These are phyloP conservation scores for Macquaria australasica DNA, from an alignment of 2,113 vertebrate species.

Conservation along the genomic window DNA sequence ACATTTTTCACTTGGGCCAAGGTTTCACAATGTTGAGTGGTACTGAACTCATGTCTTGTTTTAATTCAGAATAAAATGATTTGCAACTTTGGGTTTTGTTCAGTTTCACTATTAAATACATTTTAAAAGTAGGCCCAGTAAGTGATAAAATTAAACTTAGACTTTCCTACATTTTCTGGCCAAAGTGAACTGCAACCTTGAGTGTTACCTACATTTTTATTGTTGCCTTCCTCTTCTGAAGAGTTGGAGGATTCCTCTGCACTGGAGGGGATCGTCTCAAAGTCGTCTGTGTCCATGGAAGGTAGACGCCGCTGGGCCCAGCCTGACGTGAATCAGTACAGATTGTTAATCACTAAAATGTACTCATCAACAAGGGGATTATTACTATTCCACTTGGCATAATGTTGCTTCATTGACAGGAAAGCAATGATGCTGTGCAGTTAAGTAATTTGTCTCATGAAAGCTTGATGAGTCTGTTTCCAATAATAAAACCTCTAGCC, in stretches of 20 bases:
- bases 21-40: neutral
- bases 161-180: neutral
- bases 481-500: neutral
- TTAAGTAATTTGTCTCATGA: neutral
- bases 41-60: neutral
- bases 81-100: neutral
- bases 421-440: neutral
- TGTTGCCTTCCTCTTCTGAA: slow-evolving; percentile 89
- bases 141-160: neutral
- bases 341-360: slow-evolving; percentile 1
- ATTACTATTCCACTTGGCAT: neutral
- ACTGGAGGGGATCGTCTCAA: slow-evolving; percentile 93
- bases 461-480: neutral
- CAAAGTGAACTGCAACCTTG: neutral
- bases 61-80: neutral
- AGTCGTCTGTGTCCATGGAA: slow-evolving; percentile 90
- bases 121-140: neutral
- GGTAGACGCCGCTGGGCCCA: slow-evolving; percentile 87
- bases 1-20: neutral
- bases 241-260: slow-evolving; percentile 93
- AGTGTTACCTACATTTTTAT: slow-evolving; percentile 84
- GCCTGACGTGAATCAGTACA: slow-evolving; percentile 78
- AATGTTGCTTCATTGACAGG: neutral
- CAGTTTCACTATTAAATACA: neutral
- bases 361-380: neutral